Base-by-base conservation (phyloP, 2,113 vertebrate species). In the Neogobius melanostomus region DNA sequence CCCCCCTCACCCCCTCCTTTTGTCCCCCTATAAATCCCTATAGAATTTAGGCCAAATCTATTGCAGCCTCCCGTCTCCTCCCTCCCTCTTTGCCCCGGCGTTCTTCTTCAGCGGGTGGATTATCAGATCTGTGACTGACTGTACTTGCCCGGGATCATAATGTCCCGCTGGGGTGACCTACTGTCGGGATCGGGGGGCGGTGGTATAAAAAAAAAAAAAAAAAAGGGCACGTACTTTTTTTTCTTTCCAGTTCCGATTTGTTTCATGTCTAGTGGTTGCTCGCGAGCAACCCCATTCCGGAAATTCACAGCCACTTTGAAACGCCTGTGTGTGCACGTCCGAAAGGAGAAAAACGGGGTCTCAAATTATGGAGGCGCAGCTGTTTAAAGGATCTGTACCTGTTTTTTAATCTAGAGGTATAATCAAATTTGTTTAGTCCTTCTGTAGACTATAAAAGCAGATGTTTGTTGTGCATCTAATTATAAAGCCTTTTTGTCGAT, bases 51-150 rank as follows among this genome's bases (percentile, higher is more conserved):
- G 79, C 64, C 81, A 76, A 48, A 72, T 6, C 5, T 50, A 67
- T 79, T 36, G 28, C 28, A 36, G 28, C 75, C 66, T 48, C 79
- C 79, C 69, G 79, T 44, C 72, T 86, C 50, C 72, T 86, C 50
- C 64, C 56, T 42, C 56, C 56, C 28, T 59, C 28, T 56, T 48
- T 5, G 16, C 67, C 56, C 89, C 89, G 89, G 28, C 28, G 28
- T 36, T 36, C 66, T 90, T 48, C 80, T 90, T 91, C 90, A 90
- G 91, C 87, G 91, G 85, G 86, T 85, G 92, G 93, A 94, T 95
- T 95, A 94, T 87, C 93, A 93, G 88, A 91, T 93, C 94, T 94
- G 71, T 91, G 93, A 93, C 93, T 93, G 84, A 93, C 93, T 93
- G 84, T 67, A 66, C 84, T 75, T 90, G 88, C 81, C 71, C 66